A percentile compares a stretch with the other conserved stretches of the same genome.
Conservation (phyloP, 2,113 vertebrate genomes). For the Engraulis encrasicolus region DNA sequence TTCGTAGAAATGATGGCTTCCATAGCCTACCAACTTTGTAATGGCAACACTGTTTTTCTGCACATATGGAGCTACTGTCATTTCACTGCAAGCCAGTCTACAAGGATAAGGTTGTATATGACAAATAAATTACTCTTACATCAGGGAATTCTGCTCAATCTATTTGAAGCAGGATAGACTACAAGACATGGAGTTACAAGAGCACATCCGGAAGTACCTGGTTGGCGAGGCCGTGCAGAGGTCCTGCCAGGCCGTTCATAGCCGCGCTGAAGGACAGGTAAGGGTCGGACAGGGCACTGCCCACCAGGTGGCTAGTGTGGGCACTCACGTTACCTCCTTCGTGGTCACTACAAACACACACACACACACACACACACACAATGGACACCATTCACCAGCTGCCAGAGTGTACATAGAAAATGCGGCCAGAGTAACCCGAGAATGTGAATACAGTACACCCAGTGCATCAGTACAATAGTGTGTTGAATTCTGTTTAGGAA, state of each 20-base stretch:
- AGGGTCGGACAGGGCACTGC: conserved; percentile 92
- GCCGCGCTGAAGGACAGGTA: conserved; percentile 93
- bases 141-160: too few relatives aligned
- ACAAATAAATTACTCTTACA: too few relatives aligned
- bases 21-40: too few relatives aligned
- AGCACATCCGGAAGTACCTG: conserved; percentile 76
- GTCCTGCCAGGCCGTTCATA: conserved; percentile 94
- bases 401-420: background rate
- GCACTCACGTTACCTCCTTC: conserved; percentile 97
- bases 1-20: too few relatives aligned
- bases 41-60: too few relatives aligned
- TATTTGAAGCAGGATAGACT: too few relatives aligned
- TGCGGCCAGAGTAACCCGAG: background rate
- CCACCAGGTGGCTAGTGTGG: conserved; percentile 93
- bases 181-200: background rate
- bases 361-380: background rate
- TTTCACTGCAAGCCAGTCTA: too few relatives aligned
- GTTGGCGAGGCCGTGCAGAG: conserved; percentile 92
- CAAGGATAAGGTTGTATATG: too few relatives aligned
- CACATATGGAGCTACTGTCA: too few relatives aligned
- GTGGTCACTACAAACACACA: conserved; percentile 81
- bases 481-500: too few relatives aligned
- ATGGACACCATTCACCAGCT: background rate
- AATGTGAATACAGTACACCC: background rate
- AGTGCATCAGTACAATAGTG: background rate